These are phyloP conservation scores for Drosophila ambigua DNA, from an alignment of 1,140 invertebrate genomes.

Conservation along the genomic window DNA sequence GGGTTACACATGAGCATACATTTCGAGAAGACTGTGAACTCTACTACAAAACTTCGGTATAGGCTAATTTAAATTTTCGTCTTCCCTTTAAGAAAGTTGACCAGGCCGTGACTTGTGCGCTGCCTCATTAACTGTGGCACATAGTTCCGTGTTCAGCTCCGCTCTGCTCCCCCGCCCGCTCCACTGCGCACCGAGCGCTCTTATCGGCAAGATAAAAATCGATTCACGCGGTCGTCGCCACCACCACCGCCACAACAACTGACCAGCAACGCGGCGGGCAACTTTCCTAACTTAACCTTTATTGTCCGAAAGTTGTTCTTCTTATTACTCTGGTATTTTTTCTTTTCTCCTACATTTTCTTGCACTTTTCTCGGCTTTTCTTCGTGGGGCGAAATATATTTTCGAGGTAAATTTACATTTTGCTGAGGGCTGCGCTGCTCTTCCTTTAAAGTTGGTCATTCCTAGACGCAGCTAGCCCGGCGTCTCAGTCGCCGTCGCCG, in stretches of 20 bases:
- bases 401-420: slow-evolving; percentile 70
- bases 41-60: slow-evolving; percentile 51
- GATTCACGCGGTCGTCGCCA: slow-evolving; percentile 77
- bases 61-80: slow-evolving; percentile 76
- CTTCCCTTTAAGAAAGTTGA: slow-evolving; percentile 74
- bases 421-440: slow-evolving; percentile 26
- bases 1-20: slow-evolving; percentile 73
- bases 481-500: slow-evolving; percentile 9
- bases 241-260: slow-evolving; percentile 44
- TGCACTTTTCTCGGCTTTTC: slow-evolving; percentile 45
- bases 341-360: slow-evolving; percentile 51
- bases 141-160: slow-evolving; percentile 41
- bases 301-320: slow-evolving; percentile 82
- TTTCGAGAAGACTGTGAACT: slow-evolving; percentile 20
- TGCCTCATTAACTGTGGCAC: slow-evolving; percentile 81
- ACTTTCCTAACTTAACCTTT: slow-evolving; percentile 82
- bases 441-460: slow-evolving; percentile 69
- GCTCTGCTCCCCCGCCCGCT: slow-evolving; percentile 4
- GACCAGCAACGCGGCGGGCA: slow-evolving; percentile 54
- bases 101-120: slow-evolving; percentile 66
- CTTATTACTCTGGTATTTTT: slow-evolving; percentile 58
- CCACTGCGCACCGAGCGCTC: slow-evolving; percentile 21
- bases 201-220: slow-evolving; percentile 72
- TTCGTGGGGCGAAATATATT: slow-evolving; percentile 25
- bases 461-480: slow-evolving; percentile 5